Evolutionary conservation across 2,888 invertebrate species (phyloP), one percentile per base, ranked within the genome.

Genomic region (Invenusta paracnida): DNA sequence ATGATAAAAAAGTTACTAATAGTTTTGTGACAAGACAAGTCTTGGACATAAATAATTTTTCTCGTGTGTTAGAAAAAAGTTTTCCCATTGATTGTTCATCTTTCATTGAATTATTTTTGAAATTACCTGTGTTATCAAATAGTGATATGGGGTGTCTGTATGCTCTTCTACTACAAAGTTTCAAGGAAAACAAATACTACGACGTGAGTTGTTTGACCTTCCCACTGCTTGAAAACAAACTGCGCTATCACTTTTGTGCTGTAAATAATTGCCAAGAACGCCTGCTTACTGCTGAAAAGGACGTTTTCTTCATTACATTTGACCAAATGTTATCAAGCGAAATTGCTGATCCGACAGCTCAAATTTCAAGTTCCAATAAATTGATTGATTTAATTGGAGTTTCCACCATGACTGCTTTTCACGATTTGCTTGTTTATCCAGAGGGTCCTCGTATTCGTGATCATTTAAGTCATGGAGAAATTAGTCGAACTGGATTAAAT

Each of bases 381-480:
- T n/a, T 79, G 2, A n/a, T 23, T 25, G 27, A 79, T 23, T n/a
- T 79, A 79, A 11, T 79, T 5, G n/a, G 11, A 11, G 5, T 5
- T 11, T 11, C 23, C 5, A 27, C 23, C 2, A 79, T 79, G 79
- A 27, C 79, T 25, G 23, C 23, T 27, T 27, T 79, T 25, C 27
- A 27, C n/a, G 79, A 79, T 79, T 79, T 79, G n/a, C 79, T 79
- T 25, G 23, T 25, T 5, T 79, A 79, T 79, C 23, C 23, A n/a
- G 79, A 79, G 5, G 79, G 79, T 2, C 79, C 79, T 5, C 79
- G 79, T 79, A 2, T 79, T 25, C 79, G 79, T 2, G 79, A 79
- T 79, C 79, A 27, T 25, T 79, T 79, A 27, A 79, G 79, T n/a
- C 79, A 79, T 23, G 79, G 79, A 27, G 79, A 79, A 79, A 5